phyloP scores from a whole-genome alignment of 2,113 vertebrate species.

The Alces alces region DNA sequence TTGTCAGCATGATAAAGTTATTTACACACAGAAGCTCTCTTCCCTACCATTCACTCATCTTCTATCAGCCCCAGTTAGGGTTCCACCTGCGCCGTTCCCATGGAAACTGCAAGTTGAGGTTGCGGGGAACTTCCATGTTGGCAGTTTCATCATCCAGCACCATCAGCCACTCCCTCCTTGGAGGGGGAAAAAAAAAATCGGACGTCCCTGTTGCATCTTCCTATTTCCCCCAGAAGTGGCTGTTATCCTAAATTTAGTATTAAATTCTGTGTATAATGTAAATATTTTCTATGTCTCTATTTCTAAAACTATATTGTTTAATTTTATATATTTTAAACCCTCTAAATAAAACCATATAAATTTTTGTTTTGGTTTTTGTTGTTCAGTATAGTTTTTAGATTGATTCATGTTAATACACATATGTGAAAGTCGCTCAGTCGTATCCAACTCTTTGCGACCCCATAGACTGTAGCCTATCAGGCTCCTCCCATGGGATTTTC shows the following conservation, averaged over 20 bases:
- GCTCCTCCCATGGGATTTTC: background rate
- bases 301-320: background rate
- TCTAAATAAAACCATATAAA: background rate
- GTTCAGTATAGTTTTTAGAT: background rate
- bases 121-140: accelerated
- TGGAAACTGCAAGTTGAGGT: background rate
- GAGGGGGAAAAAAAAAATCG: background rate
- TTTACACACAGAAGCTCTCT: background rate
- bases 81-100: background rate
- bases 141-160: background rate
- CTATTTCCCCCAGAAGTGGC: background rate
- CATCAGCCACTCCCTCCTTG: background rate
- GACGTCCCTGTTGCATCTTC: background rate
- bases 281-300: background rate
- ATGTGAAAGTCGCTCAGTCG: background rate
- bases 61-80: background rate
- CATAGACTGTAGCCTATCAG: background rate
- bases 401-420: background rate
- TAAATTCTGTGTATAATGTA: background rate
- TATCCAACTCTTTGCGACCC: background rate
- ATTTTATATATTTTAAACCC: background rate
- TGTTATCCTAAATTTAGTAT: background rate
- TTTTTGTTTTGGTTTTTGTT: background rate
- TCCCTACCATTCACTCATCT: background rate
- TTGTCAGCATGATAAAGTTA: background rate